These are phyloP conservation scores for Falco columbarius DNA, from an alignment of 2,797 vertebrate genomes.

Conservation along the genomic window DNA sequence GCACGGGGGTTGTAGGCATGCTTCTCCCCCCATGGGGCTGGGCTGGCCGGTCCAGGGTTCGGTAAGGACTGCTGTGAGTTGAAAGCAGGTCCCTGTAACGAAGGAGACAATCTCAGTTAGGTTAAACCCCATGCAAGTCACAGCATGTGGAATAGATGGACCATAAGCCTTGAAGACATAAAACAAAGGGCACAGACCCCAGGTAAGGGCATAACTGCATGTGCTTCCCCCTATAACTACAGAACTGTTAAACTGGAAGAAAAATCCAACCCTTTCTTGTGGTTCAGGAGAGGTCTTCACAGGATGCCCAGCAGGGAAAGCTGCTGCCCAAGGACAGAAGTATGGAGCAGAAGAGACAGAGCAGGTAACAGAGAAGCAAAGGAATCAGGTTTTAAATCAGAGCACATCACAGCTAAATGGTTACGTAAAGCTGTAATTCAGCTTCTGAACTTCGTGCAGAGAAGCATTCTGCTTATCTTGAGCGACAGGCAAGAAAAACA, in stretches of 20 bases:
- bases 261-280: background rate
- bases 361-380: background rate
- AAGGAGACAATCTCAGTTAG: background rate
- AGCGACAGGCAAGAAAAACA: background rate
- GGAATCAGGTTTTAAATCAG: rapidly evolving
- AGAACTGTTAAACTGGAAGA: too few relatives aligned
- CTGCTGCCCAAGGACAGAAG: background rate
- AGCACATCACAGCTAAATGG: background rate
- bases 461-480: background rate
- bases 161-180: background rate
- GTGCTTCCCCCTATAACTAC: background rate
- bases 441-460: background rate
- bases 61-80: constrained; percentile 87
- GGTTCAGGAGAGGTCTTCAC: background rate
- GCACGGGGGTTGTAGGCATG: constrained; percentile 93
- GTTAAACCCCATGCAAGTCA: background rate
- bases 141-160: rapidly evolving
- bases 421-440: background rate
- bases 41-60: constrained; percentile 80
- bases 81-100: constrained; percentile 82
- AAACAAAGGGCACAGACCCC: rapidly evolving
- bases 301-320: background rate
- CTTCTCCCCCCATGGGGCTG: constrained; percentile 87
- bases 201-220: background rate
- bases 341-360: background rate